phyloP scores from a whole-genome alignment of 53 echinoderm and acorn worm species.

The Mesocentrotus franciscanus region DNA sequence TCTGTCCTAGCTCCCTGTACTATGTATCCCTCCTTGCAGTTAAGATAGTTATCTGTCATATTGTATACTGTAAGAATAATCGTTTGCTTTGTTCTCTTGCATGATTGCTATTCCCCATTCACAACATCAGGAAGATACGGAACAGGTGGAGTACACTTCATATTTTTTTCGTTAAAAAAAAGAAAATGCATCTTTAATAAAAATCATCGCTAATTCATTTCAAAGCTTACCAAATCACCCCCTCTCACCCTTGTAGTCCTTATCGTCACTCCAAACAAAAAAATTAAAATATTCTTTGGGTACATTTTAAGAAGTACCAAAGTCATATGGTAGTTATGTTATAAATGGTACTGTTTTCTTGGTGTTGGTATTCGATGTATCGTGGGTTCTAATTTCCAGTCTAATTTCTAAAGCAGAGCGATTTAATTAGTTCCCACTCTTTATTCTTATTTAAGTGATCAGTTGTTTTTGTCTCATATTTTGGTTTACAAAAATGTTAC shows the following conservation, averaged over 20 bases:
- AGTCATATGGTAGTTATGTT: neutral
- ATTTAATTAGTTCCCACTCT: neutral
- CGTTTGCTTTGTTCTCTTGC: slow-evolving; percentile 61
- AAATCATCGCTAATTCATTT: slow-evolving; percentile 36
- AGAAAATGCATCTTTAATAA: neutral
- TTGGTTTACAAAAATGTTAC: neutral
- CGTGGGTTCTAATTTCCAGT: neutral
- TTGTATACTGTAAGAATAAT: slow-evolving; percentile 15
- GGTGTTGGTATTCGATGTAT: slow-evolving; percentile 35
- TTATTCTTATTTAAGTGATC: neutral
- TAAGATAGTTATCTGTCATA: neutral
- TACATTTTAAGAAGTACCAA: neutral
- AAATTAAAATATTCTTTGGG: neutral
- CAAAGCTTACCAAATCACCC: slow-evolving; percentile 30
- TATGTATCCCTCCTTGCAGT: neutral
- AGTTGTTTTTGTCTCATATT: neutral
- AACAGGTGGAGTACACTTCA: slow-evolving; percentile 57
- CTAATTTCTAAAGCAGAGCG: neutral
- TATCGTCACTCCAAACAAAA: neutral
- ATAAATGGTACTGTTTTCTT: neutral
- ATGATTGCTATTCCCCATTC: slow-evolving; percentile 46
- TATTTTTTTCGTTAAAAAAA: neutral
- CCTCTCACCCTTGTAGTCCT: neutral
- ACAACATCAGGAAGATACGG: slow-evolving; percentile 19
- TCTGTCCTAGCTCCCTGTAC: neutral